phyloP scores from a whole-genome alignment of 2,888 invertebrate genomes.

The Diarsia rubi region DNA sequence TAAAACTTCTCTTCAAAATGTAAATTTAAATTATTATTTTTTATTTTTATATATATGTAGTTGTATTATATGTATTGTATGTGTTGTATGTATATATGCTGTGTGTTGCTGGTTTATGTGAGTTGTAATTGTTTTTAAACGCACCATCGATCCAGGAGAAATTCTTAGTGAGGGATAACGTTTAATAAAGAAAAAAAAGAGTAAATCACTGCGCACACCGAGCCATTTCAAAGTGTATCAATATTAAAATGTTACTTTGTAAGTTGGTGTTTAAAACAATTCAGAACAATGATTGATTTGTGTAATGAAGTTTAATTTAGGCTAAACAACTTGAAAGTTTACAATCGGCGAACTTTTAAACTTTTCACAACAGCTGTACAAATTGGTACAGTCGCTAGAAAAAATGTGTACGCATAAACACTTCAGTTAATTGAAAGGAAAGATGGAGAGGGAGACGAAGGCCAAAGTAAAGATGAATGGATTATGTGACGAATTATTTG shows the following conservation, averaged over 20 bases:
- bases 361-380: not conserved
- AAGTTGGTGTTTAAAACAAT: not conserved
- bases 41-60: too few relatives aligned
- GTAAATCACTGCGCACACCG: not conserved
- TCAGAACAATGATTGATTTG: not conserved
- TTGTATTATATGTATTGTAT: too few relatives aligned
- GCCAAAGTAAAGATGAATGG: too few relatives aligned
- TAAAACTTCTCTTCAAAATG: too few relatives aligned
- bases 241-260: not conserved
- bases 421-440: too few relatives aligned
- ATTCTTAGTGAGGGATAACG: not conserved
- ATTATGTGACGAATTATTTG: too few relatives aligned
- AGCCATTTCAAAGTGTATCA: not conserved
- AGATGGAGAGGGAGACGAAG: too few relatives aligned
- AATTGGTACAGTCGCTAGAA: not conserved
- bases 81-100: too few relatives aligned
- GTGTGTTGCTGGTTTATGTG: too few relatives aligned
- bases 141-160: too few relatives aligned
- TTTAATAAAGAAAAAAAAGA: not conserved
- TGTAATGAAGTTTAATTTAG: not conserved
- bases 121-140: too few relatives aligned
- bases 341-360: slow-evolving; percentile 19
- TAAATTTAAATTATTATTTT: too few relatives aligned
- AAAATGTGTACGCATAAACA: not conserved
- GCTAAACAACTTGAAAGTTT: not conserved